Conservation (phyloP, 2,113 vertebrate species). For the Vulpes vulpes region DNA sequence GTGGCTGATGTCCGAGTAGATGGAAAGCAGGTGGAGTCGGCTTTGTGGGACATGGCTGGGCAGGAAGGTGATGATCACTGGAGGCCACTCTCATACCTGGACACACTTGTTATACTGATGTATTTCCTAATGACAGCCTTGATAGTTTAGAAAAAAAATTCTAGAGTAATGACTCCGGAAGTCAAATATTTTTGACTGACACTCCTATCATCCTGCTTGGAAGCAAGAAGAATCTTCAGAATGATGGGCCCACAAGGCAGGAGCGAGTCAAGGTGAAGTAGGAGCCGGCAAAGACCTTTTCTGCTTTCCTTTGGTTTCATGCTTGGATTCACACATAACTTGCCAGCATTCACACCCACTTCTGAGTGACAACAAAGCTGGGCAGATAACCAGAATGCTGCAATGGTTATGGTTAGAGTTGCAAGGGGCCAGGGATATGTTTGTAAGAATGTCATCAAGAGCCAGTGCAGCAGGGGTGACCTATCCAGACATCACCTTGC, state of each 20-base stretch:
- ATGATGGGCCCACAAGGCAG: conserved; percentile 95
- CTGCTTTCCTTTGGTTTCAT: background rate
- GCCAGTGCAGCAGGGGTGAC: background rate
- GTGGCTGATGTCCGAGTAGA: conserved; percentile 96
- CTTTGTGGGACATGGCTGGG: conserved; percentile 98
- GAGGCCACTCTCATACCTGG: conserved; percentile 97
- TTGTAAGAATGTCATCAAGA: background rate
- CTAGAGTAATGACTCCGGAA: conserved; percentile 97
- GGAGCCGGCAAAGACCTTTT: conserved; percentile 86
- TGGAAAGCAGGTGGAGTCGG: conserved; percentile 92
- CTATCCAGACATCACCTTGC: background rate
- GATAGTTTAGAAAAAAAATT: conserved; percentile 95
- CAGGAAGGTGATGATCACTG: conserved; percentile 98
- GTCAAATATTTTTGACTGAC: conserved; percentile 97
- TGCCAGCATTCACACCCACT: background rate
- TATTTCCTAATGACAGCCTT: conserved; percentile 88
- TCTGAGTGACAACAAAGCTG: background rate
- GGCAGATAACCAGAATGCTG: background rate
- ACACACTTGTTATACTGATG: conserved; percentile 99
- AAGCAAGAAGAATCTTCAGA: conserved; percentile 97
- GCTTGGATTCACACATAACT: background rate
- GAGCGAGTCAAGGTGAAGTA: conserved; percentile 98
- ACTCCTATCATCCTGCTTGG: conserved; percentile 97
- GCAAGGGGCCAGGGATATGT: background rate
- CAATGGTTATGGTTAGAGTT: background rate